Percentiles rank a stretch among this genome's conserved stretches.
Conservation (phyloP, 2,888 invertebrate species). For the Ptilodon capucinus region DNA sequence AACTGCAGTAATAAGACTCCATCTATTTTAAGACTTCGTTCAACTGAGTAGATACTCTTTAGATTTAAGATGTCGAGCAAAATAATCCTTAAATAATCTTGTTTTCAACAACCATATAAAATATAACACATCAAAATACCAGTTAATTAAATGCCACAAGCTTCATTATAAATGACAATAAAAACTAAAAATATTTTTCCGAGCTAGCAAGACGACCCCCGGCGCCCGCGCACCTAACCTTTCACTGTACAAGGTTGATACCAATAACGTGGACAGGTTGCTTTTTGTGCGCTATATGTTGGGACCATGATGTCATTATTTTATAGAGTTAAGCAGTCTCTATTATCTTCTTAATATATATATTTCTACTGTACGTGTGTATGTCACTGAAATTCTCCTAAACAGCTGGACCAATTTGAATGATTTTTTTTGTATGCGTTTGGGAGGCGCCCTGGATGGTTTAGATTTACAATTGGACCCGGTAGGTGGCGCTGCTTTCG, state of each 20-base stretch:
- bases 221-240: conserved; percentile 35
- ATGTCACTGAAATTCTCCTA: too few species aligned
- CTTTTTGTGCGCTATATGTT: conserved; percentile 1
- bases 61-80: too few species aligned
- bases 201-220: not conserved
- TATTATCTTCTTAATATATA: not conserved
- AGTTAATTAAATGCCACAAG: not conserved
- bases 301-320: conserved; percentile 1
- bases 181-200: not conserved
- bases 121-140: not conserved
- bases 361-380: too few species aligned
- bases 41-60: too few species aligned
- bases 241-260: conserved; percentile 34
- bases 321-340: too few species aligned
- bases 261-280: conserved; percentile 2
- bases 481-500: too few species aligned
- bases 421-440: too few species aligned
- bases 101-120: not conserved
- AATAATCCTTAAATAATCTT: not conserved
- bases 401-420: too few species aligned
- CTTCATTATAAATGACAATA: not conserved
- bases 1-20: not conserved
- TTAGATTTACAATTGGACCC: too few species aligned
- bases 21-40: too few species aligned
- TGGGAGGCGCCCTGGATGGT: too few species aligned